Percentiles rank a stretch among this genome's conserved stretches.
Evolutionary conservation across 2,797 vertebrate genomes (phyloP).

Genomic region (Arctocebus calabarensis): DNA sequence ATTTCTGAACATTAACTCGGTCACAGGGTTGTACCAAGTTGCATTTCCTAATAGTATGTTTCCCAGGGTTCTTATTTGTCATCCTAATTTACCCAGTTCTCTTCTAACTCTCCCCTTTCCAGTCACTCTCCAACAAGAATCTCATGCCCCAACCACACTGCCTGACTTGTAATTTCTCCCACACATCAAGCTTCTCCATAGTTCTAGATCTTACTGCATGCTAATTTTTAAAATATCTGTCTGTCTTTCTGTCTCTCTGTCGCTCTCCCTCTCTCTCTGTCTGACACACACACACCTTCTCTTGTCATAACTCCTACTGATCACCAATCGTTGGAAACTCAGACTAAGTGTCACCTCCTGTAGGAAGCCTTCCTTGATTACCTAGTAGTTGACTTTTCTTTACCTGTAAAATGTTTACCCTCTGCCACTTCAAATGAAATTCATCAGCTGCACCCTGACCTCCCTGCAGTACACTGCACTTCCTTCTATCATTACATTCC

Average conservation of each 20-base stretch:
- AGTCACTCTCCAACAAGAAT: not conserved
- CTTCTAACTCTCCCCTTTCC: not conserved
- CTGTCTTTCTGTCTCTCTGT: no score
- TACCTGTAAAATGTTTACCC: not conserved
- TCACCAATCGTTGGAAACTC: not conserved
- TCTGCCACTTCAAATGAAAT: not conserved
- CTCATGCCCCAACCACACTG: not conserved
- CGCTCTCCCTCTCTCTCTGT: not conserved
- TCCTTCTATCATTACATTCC: not conserved
- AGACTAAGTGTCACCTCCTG: not conserved
- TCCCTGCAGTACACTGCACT: not conserved
- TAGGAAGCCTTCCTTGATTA: not conserved
- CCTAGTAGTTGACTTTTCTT: not conserved
- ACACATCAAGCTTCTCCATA: not conserved
- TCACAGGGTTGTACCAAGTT: not conserved
- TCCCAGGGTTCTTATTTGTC: not conserved
- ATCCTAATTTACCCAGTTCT: not conserved
- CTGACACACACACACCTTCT: not conserved
- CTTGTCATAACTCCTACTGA: not conserved
- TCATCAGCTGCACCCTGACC: not conserved
- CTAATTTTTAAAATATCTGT: not conserved
- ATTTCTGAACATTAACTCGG: not conserved
- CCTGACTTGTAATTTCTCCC: not conserved
- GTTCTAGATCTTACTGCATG: not conserved
- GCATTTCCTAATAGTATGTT: not conserved